Base-by-base conservation (phyloP, 2,888 invertebrate genomes). In the Drosophila basisetae region DNA sequence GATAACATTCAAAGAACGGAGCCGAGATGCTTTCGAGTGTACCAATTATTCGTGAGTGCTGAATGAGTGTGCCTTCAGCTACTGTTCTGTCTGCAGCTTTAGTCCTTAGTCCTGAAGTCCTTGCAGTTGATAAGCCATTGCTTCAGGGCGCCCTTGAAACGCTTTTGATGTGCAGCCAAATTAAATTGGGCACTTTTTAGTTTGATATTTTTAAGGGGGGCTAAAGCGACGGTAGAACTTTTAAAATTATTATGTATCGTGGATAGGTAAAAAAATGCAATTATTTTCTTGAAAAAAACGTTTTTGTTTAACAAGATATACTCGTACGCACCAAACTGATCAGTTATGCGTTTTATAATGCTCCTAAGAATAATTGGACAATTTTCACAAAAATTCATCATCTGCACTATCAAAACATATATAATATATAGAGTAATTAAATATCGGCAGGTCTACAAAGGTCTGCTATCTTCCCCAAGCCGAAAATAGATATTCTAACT, bases 21-120 rank as follows among this genome's bases (percentile, higher is more conserved):
- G 18, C 25, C 63, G 60, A 68, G 66, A 70, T 54, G 49, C 77
- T 84, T 65, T 84, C 71, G 68, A 80, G 75, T 78, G 73, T 78
- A 65, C 81, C 87, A 87, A 87, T 87, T 90, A 90, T 64, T 70
- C 77, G 81, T 80, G 89, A 89, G 87, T 90, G 86, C 71, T 64
- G 70, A 47, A 25, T 25, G 47, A 47, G 47, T 47, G 47, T 25
- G 56, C 56, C 52, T 35, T 47, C 47, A 49, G 60, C 56, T 33
- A n/a, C 63, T 39, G 60, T 39, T 16, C 41, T 41, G 49, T 11
- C 25, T 25, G 41, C 30, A n/a, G 52, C 52, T 52, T 25, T 25
- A 47, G 47, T 25, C 50, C 50, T 28, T 50, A 28, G 30, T 18
- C 28, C 18, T 35, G 13, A 16, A 39, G 5, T 30, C 16, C 28